phyloP scores from a whole-genome alignment of 2,888 invertebrate species.

The Polia nebulosa region DNA sequence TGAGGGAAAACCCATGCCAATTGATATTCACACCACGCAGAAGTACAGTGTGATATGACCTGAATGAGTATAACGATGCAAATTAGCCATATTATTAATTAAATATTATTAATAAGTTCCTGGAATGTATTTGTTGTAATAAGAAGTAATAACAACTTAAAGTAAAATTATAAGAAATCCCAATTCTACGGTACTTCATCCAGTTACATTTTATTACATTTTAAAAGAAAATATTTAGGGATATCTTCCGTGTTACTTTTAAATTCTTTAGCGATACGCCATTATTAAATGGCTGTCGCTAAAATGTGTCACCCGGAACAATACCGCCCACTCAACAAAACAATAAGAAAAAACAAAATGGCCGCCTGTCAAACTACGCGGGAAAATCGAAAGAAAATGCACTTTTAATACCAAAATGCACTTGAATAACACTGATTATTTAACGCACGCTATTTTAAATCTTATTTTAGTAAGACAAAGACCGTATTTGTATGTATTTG shows the following conservation, averaged over 20 bases:
- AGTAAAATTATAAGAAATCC: not conserved
- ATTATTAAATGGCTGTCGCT: conserved; percentile 40
- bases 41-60: no score
- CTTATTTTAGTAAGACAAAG: conserved; percentile 41
- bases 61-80: no score
- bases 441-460: conserved; percentile 46
- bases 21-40: not conserved
- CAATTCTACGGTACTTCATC: no score
- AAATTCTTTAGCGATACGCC: conserved; percentile 19
- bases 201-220: no score
- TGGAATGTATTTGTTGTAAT: not conserved
- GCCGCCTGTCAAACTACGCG: conserved; percentile 68
- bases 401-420: conserved; percentile 56
- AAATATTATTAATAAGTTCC: not conserved
- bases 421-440: conserved; percentile 52
- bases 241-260: conserved; percentile 16
- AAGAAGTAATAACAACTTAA: no score
- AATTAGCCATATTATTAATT: not conserved
- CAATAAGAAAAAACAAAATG: conserved; percentile 73
- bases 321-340: conserved; percentile 74
- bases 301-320: conserved; percentile 71
- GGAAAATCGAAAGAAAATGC: conserved; percentile 55
- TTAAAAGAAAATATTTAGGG: not conserved
- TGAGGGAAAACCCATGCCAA: conserved; percentile 5
- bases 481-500: conserved; percentile 66